Percentiles rank a stretch among this genome's conserved stretches.
phyloP scores from a whole-genome alignment of 2,797 vertebrate species.

The Setipinna tenuifilis region DNA sequence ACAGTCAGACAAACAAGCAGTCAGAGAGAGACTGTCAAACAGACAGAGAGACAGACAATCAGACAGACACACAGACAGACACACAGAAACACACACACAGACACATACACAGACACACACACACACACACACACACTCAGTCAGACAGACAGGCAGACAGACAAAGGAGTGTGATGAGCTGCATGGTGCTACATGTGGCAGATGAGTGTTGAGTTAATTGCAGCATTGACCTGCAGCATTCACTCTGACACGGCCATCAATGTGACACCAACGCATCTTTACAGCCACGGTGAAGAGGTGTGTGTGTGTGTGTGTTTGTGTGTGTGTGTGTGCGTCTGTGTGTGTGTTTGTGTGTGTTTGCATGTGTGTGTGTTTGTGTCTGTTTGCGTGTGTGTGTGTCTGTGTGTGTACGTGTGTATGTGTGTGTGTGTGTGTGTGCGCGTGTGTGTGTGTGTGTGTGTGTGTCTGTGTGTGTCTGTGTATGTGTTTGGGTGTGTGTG shows the following conservation, averaged over 20 bases:
- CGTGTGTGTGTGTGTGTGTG: background rate
- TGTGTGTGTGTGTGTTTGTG: constrained; percentile 4
- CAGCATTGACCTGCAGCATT: background rate
- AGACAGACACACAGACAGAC: too few relatives aligned
- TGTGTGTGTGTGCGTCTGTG: background rate
- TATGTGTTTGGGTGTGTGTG: background rate
- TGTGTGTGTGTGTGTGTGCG: constrained; percentile 15
- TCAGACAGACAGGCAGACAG: background rate
- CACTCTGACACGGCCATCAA: background rate
- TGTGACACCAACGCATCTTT: background rate
- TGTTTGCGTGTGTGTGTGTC: background rate
- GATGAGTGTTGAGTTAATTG: background rate
- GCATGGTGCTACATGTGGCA: too few relatives aligned
- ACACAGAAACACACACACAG: background rate
- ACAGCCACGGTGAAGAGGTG: background rate
- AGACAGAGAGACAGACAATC: too few relatives aligned
- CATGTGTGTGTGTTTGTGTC: constrained; percentile 6
- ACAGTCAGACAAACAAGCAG: too few relatives aligned
- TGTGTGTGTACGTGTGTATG: background rate
- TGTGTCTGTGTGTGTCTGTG: background rate
- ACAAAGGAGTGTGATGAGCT: too few relatives aligned
- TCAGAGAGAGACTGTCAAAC: too few relatives aligned
- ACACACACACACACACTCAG: background rate
- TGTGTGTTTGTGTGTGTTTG: background rate
- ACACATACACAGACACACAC: background rate